Evolutionary conservation across 30 jellyfish, hydroid and myxozoan genomes (phyloP).

Genomic region (Cassiopea andromeda): DNA sequence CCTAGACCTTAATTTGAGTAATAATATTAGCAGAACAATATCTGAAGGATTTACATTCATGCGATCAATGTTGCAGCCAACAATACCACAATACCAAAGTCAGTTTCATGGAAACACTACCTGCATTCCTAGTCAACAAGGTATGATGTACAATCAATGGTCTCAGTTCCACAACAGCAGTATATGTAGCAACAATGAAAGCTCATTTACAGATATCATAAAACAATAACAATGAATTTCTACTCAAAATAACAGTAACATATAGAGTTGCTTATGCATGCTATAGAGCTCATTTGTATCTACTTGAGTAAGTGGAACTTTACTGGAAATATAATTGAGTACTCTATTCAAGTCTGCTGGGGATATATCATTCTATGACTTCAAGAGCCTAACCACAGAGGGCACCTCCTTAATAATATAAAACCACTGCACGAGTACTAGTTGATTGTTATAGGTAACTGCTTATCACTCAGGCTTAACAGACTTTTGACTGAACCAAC

Average conservation of each 20-base stretch:
- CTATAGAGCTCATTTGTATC: background rate
- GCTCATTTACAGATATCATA: background rate
- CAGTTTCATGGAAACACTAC: background rate
- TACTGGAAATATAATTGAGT: background rate
- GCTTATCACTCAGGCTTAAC: background rate
- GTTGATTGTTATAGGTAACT: background rate
- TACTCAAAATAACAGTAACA: background rate
- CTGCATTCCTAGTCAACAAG: background rate
- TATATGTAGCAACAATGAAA: background rate
- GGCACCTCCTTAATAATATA: background rate
- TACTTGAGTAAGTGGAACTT: background rate
- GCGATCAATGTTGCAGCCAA: background rate
- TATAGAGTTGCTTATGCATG: background rate
- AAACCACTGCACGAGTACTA: background rate
- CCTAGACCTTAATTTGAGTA: background rate
- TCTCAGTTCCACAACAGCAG: background rate
- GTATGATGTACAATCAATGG: background rate
- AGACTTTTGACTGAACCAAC: background rate
- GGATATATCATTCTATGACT: background rate
- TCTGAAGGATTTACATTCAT: slow-evolving; percentile 25
- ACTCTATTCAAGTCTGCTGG: background rate
- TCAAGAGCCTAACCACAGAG: background rate
- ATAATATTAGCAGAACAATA: slow-evolving; percentile 14
- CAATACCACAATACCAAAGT: background rate
- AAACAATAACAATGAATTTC: background rate